Base-by-base conservation (phyloP, 92 coral and sea anemone species). In the Hydrozoanthus gracilis region DNA sequence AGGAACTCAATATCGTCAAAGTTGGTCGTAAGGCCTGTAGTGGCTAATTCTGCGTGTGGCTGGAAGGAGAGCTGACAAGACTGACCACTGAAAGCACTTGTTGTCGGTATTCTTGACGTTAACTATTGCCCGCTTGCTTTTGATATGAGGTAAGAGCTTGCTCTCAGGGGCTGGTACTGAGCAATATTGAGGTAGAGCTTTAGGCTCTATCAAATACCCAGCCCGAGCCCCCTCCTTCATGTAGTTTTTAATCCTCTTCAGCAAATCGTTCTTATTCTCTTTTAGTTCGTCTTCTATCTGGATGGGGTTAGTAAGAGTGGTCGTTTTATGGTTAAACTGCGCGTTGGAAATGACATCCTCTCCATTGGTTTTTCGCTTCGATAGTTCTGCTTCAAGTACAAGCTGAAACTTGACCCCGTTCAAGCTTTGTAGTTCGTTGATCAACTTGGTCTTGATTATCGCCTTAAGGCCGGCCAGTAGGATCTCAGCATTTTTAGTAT, bases 31-130 rank as follows among this genome's bases (percentile, higher is more conserved):
- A 12, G 13, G 20, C 20, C 48, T 18, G 49, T 68, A 79, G 6
- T 69, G 51, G 45, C 58, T 44, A 3, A 78, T 54, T 62, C 79
- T 17, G 15, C 7, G 16, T 51, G 12, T 4, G 7, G 15, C 35
- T 65, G 90, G 90, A 49, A 62, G 83, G 3, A 78, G 72, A 11
- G 90, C 86, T 4, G 77, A n/a, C 17, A 70, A 8, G 7, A 87
- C 20, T 8, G 86, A 50, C 90, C 90, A 87, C 51, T 4, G 68
- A n/a, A 87, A 87, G 18, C 90, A 87, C 12, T 67, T n/a, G 8
- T 48, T 35, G 17, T 87, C 89, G 0, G 49, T 50, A 18, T 87
- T 87, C 51, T 65, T 66, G 9, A 87, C 86, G 51, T 78, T 87
- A 10, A 87, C 35, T 3, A 87, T 78, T 0, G 76, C 83, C 48